phyloP scores from a whole-genome alignment of 2,797 vertebrate species.

The Xiphorhynchus erythropygius region DNA sequence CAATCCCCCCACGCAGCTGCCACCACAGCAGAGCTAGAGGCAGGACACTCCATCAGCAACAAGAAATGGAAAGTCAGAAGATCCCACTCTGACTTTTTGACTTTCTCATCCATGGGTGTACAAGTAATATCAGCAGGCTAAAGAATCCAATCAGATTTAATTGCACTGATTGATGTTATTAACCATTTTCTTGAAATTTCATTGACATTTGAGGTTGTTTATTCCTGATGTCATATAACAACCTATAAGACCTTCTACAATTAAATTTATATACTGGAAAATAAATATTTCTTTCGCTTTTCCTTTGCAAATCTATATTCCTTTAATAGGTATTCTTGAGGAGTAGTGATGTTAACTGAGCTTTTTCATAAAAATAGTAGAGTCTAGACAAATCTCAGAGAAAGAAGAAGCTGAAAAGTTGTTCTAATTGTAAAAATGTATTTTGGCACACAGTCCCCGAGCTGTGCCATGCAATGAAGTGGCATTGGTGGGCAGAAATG shows the following conservation, averaged over 20 bases:
- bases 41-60: background rate
- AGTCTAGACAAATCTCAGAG: background rate
- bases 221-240: background rate
- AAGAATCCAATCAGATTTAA: background rate
- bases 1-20: background rate
- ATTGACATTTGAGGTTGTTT: background rate
- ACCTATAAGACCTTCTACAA: background rate
- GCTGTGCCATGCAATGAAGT: background rate
- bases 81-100: background rate
- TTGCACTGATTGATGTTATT: background rate
- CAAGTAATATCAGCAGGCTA: background rate
- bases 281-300: background rate
- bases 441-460: background rate
- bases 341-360: background rate
- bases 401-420: background rate
- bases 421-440: background rate
- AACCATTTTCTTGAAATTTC: background rate
- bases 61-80: background rate
- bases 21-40: background rate
- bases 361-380: background rate
- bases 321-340: background rate
- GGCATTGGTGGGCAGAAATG: background rate
- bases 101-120: background rate
- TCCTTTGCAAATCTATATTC: background rate
- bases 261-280: background rate